Evolutionary conservation across 1,140 invertebrate species (phyloP).

Genomic region (Papilio helenus): DNA sequence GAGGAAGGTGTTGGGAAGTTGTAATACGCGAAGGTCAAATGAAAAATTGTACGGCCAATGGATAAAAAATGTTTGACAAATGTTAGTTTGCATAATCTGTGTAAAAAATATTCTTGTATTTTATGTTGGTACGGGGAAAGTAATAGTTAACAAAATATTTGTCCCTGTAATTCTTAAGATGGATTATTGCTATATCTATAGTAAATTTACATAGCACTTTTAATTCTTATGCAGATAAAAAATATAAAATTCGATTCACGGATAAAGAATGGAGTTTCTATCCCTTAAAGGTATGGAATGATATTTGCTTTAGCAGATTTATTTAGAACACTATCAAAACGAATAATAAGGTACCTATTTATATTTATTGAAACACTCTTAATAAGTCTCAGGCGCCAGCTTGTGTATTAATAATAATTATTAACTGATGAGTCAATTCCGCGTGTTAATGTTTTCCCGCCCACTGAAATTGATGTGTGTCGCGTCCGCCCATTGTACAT

Average conservation of each 20-base stretch:
- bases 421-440: constrained; percentile 1
- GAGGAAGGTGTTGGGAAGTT: constrained; percentile 73
- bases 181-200: background rate
- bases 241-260: no score
- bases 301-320: no score
- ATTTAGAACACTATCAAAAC: no score
- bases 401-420: background rate
- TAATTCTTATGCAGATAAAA: no score
- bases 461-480: constrained; percentile 42
- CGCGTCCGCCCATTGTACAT: constrained; percentile 46
- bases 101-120: background rate
- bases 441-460: background rate
- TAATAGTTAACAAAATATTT: background rate
- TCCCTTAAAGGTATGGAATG: no score
- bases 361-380: no score
- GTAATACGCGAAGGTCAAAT: constrained; percentile 67
- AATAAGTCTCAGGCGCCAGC: background rate
- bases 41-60: constrained; percentile 55
- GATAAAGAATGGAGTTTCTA: no score
- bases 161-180: background rate
- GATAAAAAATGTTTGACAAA: constrained; percentile 51
- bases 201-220: no score
- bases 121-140: background rate
- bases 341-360: no score
- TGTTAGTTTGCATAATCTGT: background rate